Evolutionary conservation across 2,888 invertebrate genomes (phyloP).

Genomic region (Thecophora atra): DNA sequence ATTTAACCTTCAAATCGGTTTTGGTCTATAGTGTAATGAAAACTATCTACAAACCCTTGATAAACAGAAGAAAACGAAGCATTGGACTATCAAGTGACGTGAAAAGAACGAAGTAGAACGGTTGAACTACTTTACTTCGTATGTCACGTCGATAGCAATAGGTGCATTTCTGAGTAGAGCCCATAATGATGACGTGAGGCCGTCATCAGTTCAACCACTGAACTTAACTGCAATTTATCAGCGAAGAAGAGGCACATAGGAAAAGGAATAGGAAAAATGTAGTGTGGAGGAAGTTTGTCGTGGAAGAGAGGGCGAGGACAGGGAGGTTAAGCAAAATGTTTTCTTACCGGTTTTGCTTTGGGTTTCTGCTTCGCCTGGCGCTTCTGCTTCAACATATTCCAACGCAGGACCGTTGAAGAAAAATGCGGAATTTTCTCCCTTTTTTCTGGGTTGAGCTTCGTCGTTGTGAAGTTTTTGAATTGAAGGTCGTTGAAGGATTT

Average conservation of each 20-base stretch:
- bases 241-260: not conserved
- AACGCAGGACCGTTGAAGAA: conserved; percentile 50
- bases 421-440: conserved; percentile 48
- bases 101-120: too few species aligned
- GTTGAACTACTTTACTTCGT: too few species aligned
- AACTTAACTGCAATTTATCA: not conserved
- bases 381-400: conserved; percentile 66
- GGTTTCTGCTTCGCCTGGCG: conserved; percentile 64
- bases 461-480: conserved; percentile 11
- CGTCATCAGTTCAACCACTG: too few species aligned
- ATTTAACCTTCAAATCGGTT: too few species aligned
- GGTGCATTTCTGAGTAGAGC: not conserved
- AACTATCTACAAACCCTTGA: too few species aligned
- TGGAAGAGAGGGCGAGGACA: conserved; percentile 1
- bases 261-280: not conserved
- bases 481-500: not conserved
- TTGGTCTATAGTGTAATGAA: too few species aligned
- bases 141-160: too few species aligned
- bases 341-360: conserved; percentile 65
- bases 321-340: conserved; percentile 13
- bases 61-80: too few species aligned
- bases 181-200: too few species aligned
- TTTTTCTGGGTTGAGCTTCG: not conserved
- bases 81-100: too few species aligned
- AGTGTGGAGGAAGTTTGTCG: conserved; percentile 5